phyloP scores from a whole-genome alignment of 2,113 vertebrate genomes.

The Cyprinodon variegatus region DNA sequence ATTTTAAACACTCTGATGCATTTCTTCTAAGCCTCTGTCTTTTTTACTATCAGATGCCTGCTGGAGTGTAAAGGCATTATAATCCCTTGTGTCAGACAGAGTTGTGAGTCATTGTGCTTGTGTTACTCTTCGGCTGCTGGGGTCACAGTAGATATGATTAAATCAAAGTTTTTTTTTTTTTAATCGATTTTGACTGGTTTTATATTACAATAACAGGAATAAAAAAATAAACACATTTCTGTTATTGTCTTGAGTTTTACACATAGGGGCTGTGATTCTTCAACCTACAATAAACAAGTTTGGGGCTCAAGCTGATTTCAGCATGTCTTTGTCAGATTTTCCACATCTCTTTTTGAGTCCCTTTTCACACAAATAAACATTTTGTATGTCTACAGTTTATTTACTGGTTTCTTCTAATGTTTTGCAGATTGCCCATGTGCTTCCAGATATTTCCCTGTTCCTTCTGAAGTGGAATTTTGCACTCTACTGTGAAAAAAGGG shows the following conservation, averaged over 20 bases:
- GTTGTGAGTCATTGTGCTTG: conserved; percentile 60
- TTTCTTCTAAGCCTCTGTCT: neutral
- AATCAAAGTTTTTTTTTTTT: neutral
- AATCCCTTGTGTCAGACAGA: conserved; percentile 53
- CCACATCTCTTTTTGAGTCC: conserved; percentile 22
- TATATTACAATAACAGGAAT: too few relatives aligned
- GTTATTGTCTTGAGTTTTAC: neutral
- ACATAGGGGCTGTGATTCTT: conserved; percentile 28
- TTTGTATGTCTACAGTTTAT: neutral
- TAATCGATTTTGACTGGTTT: too few relatives aligned
- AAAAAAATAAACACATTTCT: neutral
- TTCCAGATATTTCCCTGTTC: conserved; percentile 48
- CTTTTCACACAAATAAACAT: neutral
- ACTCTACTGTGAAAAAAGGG: conserved; percentile 61
- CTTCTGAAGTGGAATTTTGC: conserved; percentile 68
- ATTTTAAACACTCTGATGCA: neutral
- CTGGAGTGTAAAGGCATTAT: conserved; percentile 67
- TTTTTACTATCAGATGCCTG: conserved; percentile 34
- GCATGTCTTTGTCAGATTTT: conserved; percentile 33
- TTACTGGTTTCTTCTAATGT: conserved; percentile 11
- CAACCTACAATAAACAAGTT: conserved; percentile 6
- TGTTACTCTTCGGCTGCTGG: conserved; percentile 33
- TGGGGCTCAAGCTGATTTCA: conserved; percentile 29
- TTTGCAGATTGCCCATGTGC: conserved; percentile 53
- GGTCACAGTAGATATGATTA: conserved; percentile 26